Percentiles rank a stretch among this genome's conserved stretches.
Conservation (phyloP, 2,113 vertebrate species). For the Pedetes capensis region DNA sequence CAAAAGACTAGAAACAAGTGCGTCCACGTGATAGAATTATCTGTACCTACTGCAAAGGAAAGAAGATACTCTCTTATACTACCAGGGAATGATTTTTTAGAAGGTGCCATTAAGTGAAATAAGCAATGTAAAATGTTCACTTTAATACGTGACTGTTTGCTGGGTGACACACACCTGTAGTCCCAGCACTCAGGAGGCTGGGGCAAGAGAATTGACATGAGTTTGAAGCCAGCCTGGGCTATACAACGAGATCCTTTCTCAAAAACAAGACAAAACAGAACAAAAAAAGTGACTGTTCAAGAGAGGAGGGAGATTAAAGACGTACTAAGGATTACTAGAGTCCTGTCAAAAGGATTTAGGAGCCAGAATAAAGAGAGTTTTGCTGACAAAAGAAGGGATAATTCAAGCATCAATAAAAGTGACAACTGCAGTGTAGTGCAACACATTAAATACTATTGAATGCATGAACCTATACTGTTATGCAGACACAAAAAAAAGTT, state of each 20-base stretch:
- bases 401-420: not conserved
- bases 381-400: not conserved
- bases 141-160: not conserved
- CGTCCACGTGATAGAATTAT: not conserved
- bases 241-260: too few species aligned
- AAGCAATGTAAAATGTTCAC: not conserved
- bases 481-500: not conserved
- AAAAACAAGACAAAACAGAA: too few species aligned
- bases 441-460: not conserved
- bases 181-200: too few species aligned
- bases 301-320: not conserved
- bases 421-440: not conserved
- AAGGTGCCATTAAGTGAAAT: not conserved
- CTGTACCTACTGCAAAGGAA: not conserved
- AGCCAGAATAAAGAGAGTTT: not conserved
- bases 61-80: not conserved
- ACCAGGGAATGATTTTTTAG: not conserved
- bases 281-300: not conserved
- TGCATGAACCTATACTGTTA: not conserved
- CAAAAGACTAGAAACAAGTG: not conserved
- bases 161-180: too few species aligned
- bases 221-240: too few species aligned
- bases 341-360: not conserved
- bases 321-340: not conserved
- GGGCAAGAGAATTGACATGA: too few species aligned